Conservation (phyloP, 2,113 vertebrate species). For the Calidris pugnax region DNA sequence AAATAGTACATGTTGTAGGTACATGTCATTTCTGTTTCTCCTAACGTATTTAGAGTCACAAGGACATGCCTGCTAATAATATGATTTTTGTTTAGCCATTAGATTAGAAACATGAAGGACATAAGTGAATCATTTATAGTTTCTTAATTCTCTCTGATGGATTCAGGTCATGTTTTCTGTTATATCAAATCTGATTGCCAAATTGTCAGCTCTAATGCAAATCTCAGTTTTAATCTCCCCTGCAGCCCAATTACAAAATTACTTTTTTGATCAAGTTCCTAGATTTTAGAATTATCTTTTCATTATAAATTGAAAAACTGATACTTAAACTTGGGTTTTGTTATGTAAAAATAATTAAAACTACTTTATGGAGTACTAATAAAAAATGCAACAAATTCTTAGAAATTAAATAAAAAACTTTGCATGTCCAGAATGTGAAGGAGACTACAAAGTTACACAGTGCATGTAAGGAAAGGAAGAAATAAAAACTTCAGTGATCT, state of each 20-base stretch:
- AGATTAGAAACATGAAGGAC: slow-evolving; percentile 6
- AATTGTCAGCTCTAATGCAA: slow-evolving; percentile 64
- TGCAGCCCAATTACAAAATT: slow-evolving; percentile 50
- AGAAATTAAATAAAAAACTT: neutral
- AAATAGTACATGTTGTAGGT: neutral
- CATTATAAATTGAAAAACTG: neutral
- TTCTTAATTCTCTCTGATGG: slow-evolving; percentile 61
- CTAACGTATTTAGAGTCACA: neutral
- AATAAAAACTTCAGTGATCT: neutral
- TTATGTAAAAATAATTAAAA: neutral
- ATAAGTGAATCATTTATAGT: slow-evolving; percentile 28
- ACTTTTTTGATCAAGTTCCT: slow-evolving; percentile 21
- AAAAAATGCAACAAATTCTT: neutral
- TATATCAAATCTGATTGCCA: slow-evolving; percentile 56
- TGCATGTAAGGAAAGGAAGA: neutral
- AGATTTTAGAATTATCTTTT: neutral
- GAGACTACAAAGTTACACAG: neutral
- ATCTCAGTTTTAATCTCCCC: slow-evolving; percentile 49
- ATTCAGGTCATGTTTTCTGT: slow-evolving; percentile 68
- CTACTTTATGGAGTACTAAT: neutral
- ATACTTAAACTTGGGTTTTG: neutral
- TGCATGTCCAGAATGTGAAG: neutral
- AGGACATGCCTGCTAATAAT: neutral
- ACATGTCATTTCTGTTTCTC: neutral
- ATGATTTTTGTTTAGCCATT: neutral